phyloP scores from a whole-genome alignment of 2,797 vertebrate species.

The Knipowitschia caucasica region DNA sequence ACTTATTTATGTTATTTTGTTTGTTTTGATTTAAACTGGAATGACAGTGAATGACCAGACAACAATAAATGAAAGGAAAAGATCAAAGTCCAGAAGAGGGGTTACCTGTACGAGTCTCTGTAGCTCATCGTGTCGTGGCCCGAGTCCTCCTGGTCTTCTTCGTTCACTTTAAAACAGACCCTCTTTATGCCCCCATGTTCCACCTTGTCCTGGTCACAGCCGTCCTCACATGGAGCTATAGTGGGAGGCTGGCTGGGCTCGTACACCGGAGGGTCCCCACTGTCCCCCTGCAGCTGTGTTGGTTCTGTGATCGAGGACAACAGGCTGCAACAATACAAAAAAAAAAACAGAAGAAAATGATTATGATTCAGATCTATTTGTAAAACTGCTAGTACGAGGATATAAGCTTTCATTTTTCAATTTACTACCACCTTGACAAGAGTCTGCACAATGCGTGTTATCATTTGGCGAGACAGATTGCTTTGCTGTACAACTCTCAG shows the following conservation, averaged over 20 bases:
- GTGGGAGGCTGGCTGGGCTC: constrained; percentile 78
- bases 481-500: constrained; percentile 45
- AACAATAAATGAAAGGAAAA: too few species aligned
- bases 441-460: constrained; percentile 33
- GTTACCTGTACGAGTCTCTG: constrained; percentile 96
- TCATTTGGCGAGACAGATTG: constrained; percentile 61
- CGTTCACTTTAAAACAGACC: constrained; percentile 96
- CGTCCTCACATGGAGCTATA: constrained; percentile 77
- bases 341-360: too few species aligned
- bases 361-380: too few species aligned
- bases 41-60: too few species aligned
- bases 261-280: constrained; percentile 72
- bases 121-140: constrained; percentile 98
- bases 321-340: constrained; percentile 62
- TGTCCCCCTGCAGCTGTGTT: constrained; percentile 74
- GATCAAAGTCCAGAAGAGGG: not conserved
- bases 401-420: not conserved
- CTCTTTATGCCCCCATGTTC: constrained; percentile 90
- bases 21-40: too few species aligned
- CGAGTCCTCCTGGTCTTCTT: constrained; percentile 98
- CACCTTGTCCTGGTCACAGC: constrained; percentile 83
- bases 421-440: constrained; percentile 4
- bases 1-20: too few species aligned
- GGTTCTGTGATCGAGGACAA: constrained; percentile 90
- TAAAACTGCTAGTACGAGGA: too few species aligned